Evolutionary conservation across 2,113 vertebrate species (phyloP).

Genomic region (Corythornis madagascariensis): DNA sequence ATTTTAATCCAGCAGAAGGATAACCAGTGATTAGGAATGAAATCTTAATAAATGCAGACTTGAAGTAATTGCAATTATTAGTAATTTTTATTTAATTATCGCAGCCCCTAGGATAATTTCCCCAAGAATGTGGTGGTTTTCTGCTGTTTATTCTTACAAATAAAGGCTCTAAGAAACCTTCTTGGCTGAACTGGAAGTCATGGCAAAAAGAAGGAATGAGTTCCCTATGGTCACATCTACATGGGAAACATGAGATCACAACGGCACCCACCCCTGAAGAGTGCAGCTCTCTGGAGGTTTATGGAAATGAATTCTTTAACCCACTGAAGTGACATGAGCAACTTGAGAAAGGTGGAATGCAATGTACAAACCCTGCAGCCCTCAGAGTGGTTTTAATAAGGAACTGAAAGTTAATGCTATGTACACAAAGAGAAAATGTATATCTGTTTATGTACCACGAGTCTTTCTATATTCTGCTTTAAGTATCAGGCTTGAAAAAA

Average conservation of each 20-base stretch:
- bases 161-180: not conserved
- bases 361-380: not conserved
- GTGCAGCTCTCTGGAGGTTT: not conserved
- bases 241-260: not conserved
- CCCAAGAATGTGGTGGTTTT: not conserved
- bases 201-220: not conserved
- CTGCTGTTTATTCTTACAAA: not conserved
- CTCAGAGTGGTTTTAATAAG: not conserved
- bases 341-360: not conserved
- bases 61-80: not conserved
- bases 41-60: not conserved
- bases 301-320: not conserved
- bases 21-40: not conserved
- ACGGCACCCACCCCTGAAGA: not conserved
- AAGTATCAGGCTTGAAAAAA: not conserved
- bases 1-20: slow-evolving; percentile 3
- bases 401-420: not conserved
- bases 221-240: not conserved
- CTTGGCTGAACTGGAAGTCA: not conserved
- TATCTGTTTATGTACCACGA: not conserved
- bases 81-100: not conserved
- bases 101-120: not conserved
- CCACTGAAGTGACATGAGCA: not conserved
- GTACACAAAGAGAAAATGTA: not conserved
- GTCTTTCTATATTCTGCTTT: not conserved